These are phyloP conservation scores for Paradisaea rubra DNA, from an alignment of 2,113 vertebrate genomes.

Conservation along the genomic window DNA sequence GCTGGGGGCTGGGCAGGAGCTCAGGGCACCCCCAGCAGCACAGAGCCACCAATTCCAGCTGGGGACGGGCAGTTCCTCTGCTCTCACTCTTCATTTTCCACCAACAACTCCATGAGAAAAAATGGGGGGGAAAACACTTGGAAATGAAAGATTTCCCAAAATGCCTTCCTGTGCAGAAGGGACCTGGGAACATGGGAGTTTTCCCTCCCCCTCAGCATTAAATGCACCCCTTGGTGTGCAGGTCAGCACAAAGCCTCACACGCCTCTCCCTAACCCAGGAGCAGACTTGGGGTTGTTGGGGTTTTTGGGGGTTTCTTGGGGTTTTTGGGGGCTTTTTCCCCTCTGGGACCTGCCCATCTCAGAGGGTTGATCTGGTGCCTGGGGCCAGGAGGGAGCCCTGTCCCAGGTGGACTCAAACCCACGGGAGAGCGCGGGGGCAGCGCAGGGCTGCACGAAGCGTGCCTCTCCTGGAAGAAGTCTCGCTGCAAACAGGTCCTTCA, in stretches of 20 bases:
- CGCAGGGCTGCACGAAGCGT: not conserved
- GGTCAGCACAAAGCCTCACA: fast-evolving
- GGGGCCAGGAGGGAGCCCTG: not conserved
- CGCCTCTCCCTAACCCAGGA: fast-evolving
- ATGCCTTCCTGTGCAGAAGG: not conserved
- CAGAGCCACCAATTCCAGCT: not conserved
- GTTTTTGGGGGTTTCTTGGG: not conserved
- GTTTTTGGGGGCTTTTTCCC: no score
- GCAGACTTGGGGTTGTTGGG: not conserved
- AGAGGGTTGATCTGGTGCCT: not conserved
- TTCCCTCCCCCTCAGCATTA: not conserved
- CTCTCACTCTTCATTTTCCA: not conserved
- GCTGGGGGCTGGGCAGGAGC: not conserved
- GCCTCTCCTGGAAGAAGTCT: not conserved
- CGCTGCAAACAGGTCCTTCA: not conserved
- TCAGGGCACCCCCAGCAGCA: not conserved
- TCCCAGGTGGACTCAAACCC: not conserved
- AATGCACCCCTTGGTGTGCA: fast-evolving
- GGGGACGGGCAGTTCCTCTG: not conserved
- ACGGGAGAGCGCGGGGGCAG: not conserved
- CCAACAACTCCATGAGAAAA: not conserved
- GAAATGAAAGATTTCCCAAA: not conserved
- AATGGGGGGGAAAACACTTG: not conserved
- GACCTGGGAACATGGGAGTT: fast-evolving
- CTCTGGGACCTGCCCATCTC: fast-evolving